Evolutionary conservation across 2,113 vertebrate genomes (phyloP).

Genomic region (Papio anubis): DNA sequence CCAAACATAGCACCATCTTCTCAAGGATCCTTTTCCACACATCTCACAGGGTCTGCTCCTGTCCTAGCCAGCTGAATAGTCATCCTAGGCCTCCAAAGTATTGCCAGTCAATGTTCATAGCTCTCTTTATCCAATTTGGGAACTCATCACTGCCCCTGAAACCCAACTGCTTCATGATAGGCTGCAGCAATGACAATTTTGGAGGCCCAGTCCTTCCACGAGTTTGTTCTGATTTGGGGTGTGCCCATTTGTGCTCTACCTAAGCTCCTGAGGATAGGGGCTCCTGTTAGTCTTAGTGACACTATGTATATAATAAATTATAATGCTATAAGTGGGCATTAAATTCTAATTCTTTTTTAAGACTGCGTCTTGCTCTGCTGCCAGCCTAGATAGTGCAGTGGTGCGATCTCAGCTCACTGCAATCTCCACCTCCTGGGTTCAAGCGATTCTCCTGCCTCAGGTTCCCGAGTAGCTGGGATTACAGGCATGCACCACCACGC

Average conservation of each 20-base stretch:
- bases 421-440: too few species aligned
- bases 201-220: fast-evolving
- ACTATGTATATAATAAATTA: neutral
- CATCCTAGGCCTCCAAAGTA: too few species aligned
- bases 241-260: neutral
- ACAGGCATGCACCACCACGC: too few species aligned
- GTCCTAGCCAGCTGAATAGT: too few species aligned
- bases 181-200: too few species aligned
- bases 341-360: neutral
- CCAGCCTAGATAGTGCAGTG: too few species aligned
- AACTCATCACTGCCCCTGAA: too few species aligned
- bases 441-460: too few species aligned
- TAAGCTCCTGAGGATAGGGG: neutral
- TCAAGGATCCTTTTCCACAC: neutral
- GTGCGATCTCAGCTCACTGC: too few species aligned
- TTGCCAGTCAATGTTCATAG: neutral
- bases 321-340: neutral
- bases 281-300: neutral
- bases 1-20: neutral
- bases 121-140: neutral
- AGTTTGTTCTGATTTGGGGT: neutral
- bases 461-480: too few species aligned
- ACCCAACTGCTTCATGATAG: too few species aligned
- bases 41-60: neutral
- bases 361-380: too few species aligned